These are phyloP conservation scores for Schizopygopsis pylzovi DNA, from an alignment of 2,797 vertebrate species.

Conservation along the genomic window DNA sequence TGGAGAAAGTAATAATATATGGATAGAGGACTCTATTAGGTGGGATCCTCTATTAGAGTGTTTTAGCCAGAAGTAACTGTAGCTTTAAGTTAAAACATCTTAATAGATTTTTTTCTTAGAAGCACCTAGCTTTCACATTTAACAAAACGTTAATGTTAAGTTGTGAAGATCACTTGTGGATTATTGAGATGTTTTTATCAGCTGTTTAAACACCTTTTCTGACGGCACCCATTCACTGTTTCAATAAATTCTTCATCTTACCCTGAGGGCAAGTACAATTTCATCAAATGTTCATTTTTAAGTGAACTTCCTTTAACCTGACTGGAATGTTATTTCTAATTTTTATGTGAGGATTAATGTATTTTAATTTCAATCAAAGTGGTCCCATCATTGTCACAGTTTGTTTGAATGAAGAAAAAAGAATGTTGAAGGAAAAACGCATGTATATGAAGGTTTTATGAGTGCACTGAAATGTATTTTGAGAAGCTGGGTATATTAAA, in stretches of 20 bases:
- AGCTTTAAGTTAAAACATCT: too few relatives aligned
- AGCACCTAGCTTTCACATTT: background rate
- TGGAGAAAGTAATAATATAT: background rate
- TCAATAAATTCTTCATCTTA: background rate
- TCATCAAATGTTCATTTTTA: background rate
- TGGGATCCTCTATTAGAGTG: too few relatives aligned
- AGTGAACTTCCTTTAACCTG: background rate
- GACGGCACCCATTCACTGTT: background rate
- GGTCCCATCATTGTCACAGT: slow-evolving; percentile 50
- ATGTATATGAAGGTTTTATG: slow-evolving; percentile 55
- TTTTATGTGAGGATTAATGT: slow-evolving; percentile 50
- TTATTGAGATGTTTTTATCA: background rate
- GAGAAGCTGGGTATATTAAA: slow-evolving; percentile 57
- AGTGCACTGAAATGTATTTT: slow-evolving; percentile 47
- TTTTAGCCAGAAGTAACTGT: too few relatives aligned
- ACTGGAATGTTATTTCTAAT: background rate
- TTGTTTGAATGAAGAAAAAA: slow-evolving; percentile 68
- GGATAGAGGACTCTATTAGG: background rate
- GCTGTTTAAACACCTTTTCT: background rate
- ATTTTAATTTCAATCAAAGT: slow-evolving; percentile 40
- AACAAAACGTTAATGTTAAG: background rate
- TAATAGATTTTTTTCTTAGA: too few relatives aligned
- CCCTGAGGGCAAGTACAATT: background rate
- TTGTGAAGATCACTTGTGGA: background rate
- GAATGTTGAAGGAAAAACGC: slow-evolving; percentile 46